Percentiles rank a stretch among this genome's conserved stretches.
Evolutionary conservation across 1,140 invertebrate genomes (phyloP).

Genomic region (Latrodectus geometricus): DNA sequence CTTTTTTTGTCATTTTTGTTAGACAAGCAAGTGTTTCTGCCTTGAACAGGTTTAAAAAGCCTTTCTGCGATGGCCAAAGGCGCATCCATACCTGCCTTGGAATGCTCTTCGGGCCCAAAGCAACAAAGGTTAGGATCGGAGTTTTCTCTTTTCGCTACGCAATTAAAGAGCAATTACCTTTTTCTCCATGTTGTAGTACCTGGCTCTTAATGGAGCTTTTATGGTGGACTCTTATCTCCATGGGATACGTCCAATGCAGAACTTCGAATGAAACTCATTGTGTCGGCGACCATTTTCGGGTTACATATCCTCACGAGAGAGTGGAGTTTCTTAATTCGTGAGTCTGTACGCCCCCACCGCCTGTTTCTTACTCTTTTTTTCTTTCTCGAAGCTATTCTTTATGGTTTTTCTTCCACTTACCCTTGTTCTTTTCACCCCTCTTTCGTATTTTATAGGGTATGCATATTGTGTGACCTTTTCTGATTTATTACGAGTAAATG

Average conservation of each 20-base stretch:
- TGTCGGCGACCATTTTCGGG: neutral
- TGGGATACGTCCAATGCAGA: neutral
- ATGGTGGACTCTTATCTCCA: neutral
- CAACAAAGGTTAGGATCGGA: slow-evolving; percentile 32
- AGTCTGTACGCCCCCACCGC: neutral
- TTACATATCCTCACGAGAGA: neutral
- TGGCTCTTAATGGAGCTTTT: slow-evolving; percentile 45
- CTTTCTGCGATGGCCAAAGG: slow-evolving; percentile 7
- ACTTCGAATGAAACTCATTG: neutral
- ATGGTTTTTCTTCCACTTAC: too few relatives aligned
- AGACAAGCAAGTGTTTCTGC: neutral
- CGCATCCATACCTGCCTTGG: neutral
- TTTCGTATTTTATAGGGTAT: too few relatives aligned
- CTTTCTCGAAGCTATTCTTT: neutral
- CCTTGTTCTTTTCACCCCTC: too few relatives aligned
- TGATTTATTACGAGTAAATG: too few relatives aligned
- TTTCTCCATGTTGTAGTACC: slow-evolving; percentile 13
- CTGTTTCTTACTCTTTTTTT: neutral
- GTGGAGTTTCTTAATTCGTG: slow-evolving; percentile 4
- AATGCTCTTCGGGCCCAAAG: neutral
- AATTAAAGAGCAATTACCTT: slow-evolving; percentile 47
- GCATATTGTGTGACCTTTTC: too few relatives aligned
- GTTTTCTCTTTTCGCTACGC: slow-evolving; percentile 46
- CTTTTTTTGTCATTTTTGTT: too few relatives aligned
- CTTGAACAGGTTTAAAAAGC: slow-evolving; percentile 27